phyloP scores from a whole-genome alignment of 2,888 invertebrate genomes.

The Drosophila antonietae region DNA sequence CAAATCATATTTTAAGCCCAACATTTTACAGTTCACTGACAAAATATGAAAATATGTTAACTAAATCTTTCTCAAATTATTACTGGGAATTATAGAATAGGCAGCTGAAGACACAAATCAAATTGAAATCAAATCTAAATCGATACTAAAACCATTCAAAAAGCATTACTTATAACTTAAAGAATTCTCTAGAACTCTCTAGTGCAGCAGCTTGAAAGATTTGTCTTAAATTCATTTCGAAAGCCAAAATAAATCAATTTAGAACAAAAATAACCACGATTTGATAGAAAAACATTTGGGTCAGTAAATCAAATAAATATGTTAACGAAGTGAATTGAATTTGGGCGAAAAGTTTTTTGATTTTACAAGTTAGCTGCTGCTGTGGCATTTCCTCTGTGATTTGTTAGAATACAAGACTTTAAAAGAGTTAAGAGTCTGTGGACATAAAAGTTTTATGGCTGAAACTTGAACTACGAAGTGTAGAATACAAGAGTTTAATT shows the following conservation, averaged over 20 bases:
- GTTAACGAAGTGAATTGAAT: conserved; percentile 3
- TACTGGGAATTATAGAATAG: not conserved
- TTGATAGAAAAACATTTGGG: conserved; percentile 2
- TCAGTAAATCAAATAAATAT: conserved; percentile 12
- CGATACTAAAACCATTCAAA: not conserved
- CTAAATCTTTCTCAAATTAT: not conserved
- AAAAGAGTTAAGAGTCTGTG: not conserved
- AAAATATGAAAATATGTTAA: not conserved
- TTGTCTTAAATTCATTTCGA: not conserved
- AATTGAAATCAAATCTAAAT: not conserved
- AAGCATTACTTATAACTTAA: not conserved
- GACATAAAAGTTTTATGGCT: not conserved
- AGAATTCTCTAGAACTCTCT: not conserved
- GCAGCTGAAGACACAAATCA: not conserved
- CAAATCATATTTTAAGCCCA: not conserved
- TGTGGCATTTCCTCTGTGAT: not conserved
- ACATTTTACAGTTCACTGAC: not conserved
- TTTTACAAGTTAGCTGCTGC: not conserved
- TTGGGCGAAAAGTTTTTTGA: not conserved
- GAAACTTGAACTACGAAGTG: not conserved
- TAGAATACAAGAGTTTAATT: not conserved
- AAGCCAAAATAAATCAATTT: not conserved
- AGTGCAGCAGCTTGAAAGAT: not conserved
- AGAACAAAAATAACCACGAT: not conserved
- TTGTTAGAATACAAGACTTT: not conserved